A percentile compares a stretch with the other conserved stretches of the same genome.
Conservation (phyloP, 2,888 invertebrate species). For the Drosophila suboccidentalis region DNA sequence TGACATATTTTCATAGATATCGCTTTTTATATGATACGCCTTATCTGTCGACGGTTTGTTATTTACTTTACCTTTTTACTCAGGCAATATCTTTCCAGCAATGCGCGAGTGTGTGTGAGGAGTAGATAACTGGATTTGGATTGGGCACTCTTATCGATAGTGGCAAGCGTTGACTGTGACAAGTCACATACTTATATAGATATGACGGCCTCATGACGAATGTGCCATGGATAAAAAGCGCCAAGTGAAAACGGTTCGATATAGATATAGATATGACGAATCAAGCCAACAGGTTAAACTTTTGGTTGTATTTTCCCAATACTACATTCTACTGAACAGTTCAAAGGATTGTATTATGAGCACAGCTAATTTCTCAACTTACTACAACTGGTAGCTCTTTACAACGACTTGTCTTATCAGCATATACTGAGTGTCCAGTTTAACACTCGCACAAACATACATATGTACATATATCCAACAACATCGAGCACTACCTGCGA, state of each 20-base stretch:
- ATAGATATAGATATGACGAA: slow-evolving; percentile 31
- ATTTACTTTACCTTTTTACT: slow-evolving; percentile 73
- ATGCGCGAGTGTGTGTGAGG: slow-evolving; percentile 34
- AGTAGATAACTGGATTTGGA: slow-evolving; percentile 80
- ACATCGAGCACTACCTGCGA: slow-evolving; percentile 26
- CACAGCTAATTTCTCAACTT: neutral
- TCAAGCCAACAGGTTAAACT: slow-evolving; percentile 36
- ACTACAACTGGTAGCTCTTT: slow-evolving; percentile 8
- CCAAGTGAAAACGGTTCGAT: slow-evolving; percentile 42
- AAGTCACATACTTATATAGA: slow-evolving; percentile 29
- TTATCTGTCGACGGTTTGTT: slow-evolving; percentile 70
- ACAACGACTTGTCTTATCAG: slow-evolving; percentile 7
- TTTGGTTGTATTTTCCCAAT: neutral
- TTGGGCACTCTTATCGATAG: slow-evolving; percentile 76
- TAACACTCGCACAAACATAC: neutral
- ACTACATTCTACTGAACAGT: neutral
- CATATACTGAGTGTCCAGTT: slow-evolving; percentile 20
- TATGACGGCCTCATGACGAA: slow-evolving; percentile 60
- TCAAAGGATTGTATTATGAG: neutral
- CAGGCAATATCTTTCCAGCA: slow-evolving; percentile 50
- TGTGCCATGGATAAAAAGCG: slow-evolving; percentile 50
- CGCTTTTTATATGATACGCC: slow-evolving; percentile 79
- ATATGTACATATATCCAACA: neutral
- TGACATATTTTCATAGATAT: slow-evolving; percentile 81
- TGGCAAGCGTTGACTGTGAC: slow-evolving; percentile 52